These are phyloP conservation scores for Pyrochroa serraticornis DNA, from an alignment of 2,888 invertebrate species.

Conservation along the genomic window DNA sequence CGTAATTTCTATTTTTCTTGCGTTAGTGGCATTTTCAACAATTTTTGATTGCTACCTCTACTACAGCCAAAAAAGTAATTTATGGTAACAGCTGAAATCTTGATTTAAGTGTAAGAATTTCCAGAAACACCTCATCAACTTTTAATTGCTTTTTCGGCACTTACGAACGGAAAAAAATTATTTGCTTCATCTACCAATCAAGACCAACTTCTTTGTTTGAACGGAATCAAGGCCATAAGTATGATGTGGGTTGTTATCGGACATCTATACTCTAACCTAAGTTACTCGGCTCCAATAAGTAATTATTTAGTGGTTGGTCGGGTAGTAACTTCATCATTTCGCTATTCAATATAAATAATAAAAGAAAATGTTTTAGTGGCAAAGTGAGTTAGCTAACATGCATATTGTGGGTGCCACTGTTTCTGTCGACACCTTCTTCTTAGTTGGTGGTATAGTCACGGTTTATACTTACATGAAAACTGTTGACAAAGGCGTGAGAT, in stretches of 20 bases:
- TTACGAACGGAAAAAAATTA: conserved; percentile 54
- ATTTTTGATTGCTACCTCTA: too few species aligned
- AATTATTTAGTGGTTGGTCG: background rate
- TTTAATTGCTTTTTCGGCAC: conserved; percentile 49
- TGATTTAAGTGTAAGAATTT: too few species aligned
- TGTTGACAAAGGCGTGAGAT: conserved; percentile 40
- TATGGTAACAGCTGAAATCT: too few species aligned
- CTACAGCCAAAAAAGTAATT: too few species aligned
- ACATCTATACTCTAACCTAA: conserved; percentile 25
- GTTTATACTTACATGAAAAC: conserved; percentile 54
- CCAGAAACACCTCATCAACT: background rate
- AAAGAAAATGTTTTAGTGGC: conserved; percentile 51
- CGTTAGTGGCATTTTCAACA: too few species aligned
- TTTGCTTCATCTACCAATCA: conserved; percentile 50
- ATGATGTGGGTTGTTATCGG: conserved; percentile 58
- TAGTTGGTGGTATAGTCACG: conserved; percentile 64
- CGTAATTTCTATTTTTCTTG: too few species aligned
- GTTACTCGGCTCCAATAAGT: background rate
- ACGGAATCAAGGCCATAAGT: conserved; percentile 55
- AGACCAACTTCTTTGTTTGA: conserved; percentile 53
- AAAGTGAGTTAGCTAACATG: conserved; percentile 25
- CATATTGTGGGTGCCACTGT: conserved; percentile 56
- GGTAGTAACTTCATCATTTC: background rate
- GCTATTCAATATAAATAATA: too few species aligned
- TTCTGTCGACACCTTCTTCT: conserved; percentile 68